phyloP scores from a whole-genome alignment of 1,140 invertebrate genomes.

The Drosophila leontia region DNA sequence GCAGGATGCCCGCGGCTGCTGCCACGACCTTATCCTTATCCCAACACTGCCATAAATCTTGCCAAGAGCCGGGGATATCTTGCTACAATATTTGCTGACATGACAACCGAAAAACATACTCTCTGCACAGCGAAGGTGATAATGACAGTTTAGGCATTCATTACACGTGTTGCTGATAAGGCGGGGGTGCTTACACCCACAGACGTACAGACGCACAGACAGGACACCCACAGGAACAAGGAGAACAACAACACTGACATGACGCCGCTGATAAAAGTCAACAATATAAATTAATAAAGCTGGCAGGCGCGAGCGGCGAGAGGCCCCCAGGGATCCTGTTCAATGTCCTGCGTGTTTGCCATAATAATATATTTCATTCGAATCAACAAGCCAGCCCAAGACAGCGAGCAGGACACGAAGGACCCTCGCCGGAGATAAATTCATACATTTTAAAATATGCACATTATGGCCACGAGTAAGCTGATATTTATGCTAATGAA shows the following conservation, averaged over 20 bases:
- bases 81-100: slow-evolving; percentile 82
- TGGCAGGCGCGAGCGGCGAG: slow-evolving; percentile 61
- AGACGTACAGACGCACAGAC: slow-evolving; percentile 10
- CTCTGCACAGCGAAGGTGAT: slow-evolving; percentile 69
- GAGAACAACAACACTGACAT: slow-evolving; percentile 57
- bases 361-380: slow-evolving; percentile 81
- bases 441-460: slow-evolving; percentile 74
- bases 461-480: slow-evolving; percentile 78
- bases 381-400: slow-evolving; percentile 72
- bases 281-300: slow-evolving; percentile 84
- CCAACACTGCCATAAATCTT: slow-evolving; percentile 56
- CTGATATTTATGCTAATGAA: slow-evolving; percentile 82
- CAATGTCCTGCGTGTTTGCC: slow-evolving; percentile 75
- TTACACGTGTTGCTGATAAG: slow-evolving; percentile 84
- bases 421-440: slow-evolving; percentile 33
- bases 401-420: slow-evolving; percentile 14
- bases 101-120: slow-evolving; percentile 78
- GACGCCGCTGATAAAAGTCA: slow-evolving; percentile 78
- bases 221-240: slow-evolving; percentile 10
- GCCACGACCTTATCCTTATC: slow-evolving; percentile 20
- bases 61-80: slow-evolving; percentile 51
- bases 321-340: slow-evolving; percentile 55
- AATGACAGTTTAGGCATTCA: slow-evolving; percentile 84
- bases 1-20: slow-evolving; percentile 37
- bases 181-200: slow-evolving; percentile 10